Evolutionary conservation across 2,797 vertebrate genomes (phyloP).

Genomic region (Pseudochirops corinnae): DNA sequence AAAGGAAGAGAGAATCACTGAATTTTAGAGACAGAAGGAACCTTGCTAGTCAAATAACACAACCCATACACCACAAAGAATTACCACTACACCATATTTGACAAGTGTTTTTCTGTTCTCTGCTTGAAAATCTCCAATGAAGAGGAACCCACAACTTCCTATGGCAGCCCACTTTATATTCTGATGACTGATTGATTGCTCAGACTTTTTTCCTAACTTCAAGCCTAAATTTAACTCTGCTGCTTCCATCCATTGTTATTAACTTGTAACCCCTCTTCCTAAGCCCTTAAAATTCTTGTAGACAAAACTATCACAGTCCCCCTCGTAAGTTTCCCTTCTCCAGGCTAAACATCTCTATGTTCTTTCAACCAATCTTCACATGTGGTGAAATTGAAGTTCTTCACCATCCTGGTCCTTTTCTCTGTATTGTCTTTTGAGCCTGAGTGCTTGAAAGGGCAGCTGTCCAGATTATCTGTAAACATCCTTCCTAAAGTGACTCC

Average conservation of each 20-base stretch:
- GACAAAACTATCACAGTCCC: not conserved
- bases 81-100: not conserved
- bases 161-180: not conserved
- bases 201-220: not conserved
- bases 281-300: not conserved
- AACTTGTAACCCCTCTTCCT: not conserved
- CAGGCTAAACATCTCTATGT: not conserved
- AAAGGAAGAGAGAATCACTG: not conserved
- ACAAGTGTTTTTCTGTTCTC: not conserved
- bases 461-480: not conserved
- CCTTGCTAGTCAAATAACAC: not conserved
- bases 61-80: not conserved
- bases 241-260: not conserved
- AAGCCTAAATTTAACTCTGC: not conserved
- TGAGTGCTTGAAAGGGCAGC: not conserved
- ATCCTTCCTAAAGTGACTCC: not conserved
- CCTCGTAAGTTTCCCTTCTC: not conserved
- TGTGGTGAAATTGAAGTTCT: not conserved
- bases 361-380: conserved; percentile 14
- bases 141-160: not conserved
- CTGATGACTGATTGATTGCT: not conserved
- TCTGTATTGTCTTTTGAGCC: not conserved
- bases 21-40: not conserved
- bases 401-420: not conserved
- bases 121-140: not conserved